phyloP scores from a whole-genome alignment of 2,888 invertebrate genomes.

The Perithous albicinctus region DNA sequence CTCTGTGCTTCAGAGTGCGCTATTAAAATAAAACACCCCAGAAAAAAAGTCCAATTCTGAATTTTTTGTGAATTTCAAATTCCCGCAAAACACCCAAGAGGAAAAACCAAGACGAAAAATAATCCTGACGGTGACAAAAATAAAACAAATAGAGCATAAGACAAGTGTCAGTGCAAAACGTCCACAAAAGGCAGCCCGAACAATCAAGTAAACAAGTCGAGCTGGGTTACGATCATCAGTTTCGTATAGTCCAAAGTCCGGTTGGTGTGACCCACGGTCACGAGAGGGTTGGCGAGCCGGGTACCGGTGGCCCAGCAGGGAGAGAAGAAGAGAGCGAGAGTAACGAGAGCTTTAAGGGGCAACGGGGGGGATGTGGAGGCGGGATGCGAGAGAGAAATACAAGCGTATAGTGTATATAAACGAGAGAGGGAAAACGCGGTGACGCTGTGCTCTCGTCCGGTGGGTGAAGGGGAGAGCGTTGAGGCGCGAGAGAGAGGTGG shows the following conservation, averaged over 20 bases:
- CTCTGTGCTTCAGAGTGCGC: conserved; percentile 2
- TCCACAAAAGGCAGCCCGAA: not conserved
- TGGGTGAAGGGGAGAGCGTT: conserved; percentile 2
- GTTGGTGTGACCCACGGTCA: not conserved
- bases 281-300: not conserved
- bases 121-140: not conserved
- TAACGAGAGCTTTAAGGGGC: conserved; percentile 32
- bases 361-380: conserved; percentile 29
- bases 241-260: conserved; percentile 1
- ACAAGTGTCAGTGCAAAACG: not conserved
- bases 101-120: not conserved
- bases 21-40: not conserved
- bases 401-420: conserved; percentile 1
- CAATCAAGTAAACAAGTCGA: conserved; percentile 9
- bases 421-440: conserved; percentile 19
- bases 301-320: not conserved
- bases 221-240: too few species aligned
- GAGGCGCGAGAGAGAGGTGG: conserved; percentile 72
- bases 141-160: not conserved
- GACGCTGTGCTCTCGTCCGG: conserved; percentile 1
- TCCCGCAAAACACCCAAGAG: not conserved
- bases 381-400: conserved; percentile 57
- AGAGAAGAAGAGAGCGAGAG: conserved; percentile 26
- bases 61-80: not conserved
- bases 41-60: not conserved